phyloP scores from a whole-genome alignment of 2,888 invertebrate genomes.

The Cryptophagus acutangulus region DNA sequence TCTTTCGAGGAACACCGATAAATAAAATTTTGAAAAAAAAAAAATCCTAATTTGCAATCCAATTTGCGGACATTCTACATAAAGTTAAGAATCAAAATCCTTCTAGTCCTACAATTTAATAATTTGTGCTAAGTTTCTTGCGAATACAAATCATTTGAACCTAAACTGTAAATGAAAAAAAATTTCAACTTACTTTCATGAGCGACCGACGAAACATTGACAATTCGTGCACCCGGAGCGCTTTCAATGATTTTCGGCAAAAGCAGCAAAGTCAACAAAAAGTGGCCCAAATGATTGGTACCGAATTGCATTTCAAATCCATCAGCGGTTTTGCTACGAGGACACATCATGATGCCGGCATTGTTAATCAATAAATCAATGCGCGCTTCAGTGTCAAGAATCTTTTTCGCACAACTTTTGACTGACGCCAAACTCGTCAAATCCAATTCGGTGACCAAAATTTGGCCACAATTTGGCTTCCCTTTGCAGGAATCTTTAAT shows the following conservation, averaged over 20 bases:
- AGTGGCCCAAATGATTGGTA: constrained; percentile 56
- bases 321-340: constrained; percentile 57
- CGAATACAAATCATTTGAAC: too few relatives aligned
- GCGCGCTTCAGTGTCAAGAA: constrained; percentile 49
- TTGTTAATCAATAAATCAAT: constrained; percentile 67
- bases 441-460: constrained; percentile 50
- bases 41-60: too few relatives aligned
- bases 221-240: constrained; percentile 50
- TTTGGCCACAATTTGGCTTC: constrained; percentile 40
- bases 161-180: too few relatives aligned
- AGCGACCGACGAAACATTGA: constrained; percentile 46
- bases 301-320: constrained; percentile 65
- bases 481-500: constrained; percentile 46
- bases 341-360: constrained; percentile 67
- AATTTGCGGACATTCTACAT: too few relatives aligned
- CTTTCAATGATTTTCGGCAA: constrained; percentile 52
- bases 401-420: constrained; percentile 42
- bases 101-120: too few relatives aligned
- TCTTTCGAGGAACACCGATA: too few relatives aligned
- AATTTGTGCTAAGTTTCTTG: too few relatives aligned
- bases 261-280: constrained; percentile 47
- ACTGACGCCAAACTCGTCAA: constrained; percentile 41
- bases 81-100: too few relatives aligned
- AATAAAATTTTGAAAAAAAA: too few relatives aligned
- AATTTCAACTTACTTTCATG: constrained; percentile 33